Evolutionary conservation across 2,888 invertebrate species (phyloP).

Genomic region (Opisthograptis luteolata): DNA sequence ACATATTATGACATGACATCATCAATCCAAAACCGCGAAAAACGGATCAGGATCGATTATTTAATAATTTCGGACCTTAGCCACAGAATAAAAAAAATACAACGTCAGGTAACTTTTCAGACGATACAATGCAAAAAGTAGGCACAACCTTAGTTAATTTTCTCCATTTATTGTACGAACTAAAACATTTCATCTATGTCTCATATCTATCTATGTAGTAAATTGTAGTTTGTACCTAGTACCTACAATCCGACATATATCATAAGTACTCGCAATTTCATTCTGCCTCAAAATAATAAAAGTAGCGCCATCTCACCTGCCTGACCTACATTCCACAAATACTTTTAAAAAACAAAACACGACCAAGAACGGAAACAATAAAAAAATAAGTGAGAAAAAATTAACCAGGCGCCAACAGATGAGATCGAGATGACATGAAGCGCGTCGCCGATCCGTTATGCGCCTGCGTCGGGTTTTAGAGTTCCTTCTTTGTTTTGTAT

Average conservation of each 20-base stretch:
- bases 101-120: too few species aligned
- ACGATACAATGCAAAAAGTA: too few species aligned
- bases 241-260: slow-evolving; percentile 1
- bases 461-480: slow-evolving; percentile 47
- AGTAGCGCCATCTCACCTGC: background rate
- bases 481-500: background rate
- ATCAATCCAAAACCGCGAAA: too few species aligned
- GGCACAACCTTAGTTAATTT: too few species aligned
- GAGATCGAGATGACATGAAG: slow-evolving; percentile 63
- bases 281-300: background rate
- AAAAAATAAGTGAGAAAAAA: background rate
- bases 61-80: too few species aligned
- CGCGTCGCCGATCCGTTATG: slow-evolving; percentile 74
- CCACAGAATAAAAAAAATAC: too few species aligned
- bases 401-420: slow-evolving; percentile 39
- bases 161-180: too few species aligned
- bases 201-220: too few species aligned
- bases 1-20: too few species aligned
- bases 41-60: too few species aligned
- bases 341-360: slow-evolving; percentile 14
- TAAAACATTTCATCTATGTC: too few species aligned
- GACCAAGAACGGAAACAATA: slow-evolving; percentile 4
- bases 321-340: slow-evolving; percentile 10
- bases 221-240: too few species aligned
- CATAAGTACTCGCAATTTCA: slow-evolving; percentile 12